Evolutionary conservation across 2,113 vertebrate species (phyloP).

Genomic region (Ictidomys tridecemlineatus): DNA sequence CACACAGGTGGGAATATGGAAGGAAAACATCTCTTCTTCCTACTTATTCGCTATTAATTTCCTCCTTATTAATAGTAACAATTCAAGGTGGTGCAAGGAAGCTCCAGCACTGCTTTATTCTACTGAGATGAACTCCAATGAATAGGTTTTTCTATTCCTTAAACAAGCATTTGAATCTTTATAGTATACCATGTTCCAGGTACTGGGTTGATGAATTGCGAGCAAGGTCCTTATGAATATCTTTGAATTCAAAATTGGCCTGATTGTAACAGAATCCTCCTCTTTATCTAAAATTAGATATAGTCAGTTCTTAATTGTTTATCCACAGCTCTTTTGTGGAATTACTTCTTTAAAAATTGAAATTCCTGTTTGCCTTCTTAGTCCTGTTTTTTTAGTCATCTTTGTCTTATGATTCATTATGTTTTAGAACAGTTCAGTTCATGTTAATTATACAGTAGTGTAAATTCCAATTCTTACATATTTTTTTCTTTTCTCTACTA

Average conservation of each 20-base stretch:
- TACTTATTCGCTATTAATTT: conserved; percentile 55
- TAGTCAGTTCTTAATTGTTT: conserved; percentile 42
- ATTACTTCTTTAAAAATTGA: conserved; percentile 49
- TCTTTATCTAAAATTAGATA: conserved; percentile 29
- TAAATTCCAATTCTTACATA: conserved; percentile 39
- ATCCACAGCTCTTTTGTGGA: conserved; percentile 39
- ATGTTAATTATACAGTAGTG: conserved; percentile 42
- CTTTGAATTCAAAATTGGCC: conserved; percentile 42
- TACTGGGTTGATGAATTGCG: background rate
- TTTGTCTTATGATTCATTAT: conserved; percentile 66
- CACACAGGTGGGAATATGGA: conserved; percentile 28
- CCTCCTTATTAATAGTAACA: background rate
- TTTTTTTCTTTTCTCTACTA: background rate
- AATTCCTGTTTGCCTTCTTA: conserved; percentile 68
- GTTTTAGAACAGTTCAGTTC: conserved; percentile 24
- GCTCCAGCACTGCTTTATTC: conserved; percentile 20
- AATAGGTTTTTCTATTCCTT: conserved; percentile 21
- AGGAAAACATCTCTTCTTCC: conserved; percentile 38
- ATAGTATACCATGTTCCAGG: background rate
- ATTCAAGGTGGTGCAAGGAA: background rate
- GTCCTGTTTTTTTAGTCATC: conserved; percentile 51
- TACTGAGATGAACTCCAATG: background rate
- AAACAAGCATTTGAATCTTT: background rate
- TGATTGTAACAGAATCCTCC: conserved; percentile 5
- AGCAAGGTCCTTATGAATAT: background rate